phyloP scores from a whole-genome alignment of 1,140 invertebrate species.

The Lycorma delicatula region DNA sequence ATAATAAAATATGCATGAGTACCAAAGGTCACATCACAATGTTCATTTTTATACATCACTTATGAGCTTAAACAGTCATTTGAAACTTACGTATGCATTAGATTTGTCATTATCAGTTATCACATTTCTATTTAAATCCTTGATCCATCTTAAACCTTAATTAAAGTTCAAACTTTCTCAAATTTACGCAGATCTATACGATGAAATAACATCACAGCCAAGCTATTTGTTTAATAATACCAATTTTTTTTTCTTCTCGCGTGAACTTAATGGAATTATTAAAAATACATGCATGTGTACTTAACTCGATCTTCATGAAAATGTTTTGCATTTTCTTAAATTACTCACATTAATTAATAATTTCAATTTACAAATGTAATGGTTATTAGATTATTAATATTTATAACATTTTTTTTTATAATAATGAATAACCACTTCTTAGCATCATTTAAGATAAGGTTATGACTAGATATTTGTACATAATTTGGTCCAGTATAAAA shows the following conservation, averaged over 20 bases:
- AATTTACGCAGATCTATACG: too few relatives aligned
- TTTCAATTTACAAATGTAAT: background rate
- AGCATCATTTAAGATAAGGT: background rate
- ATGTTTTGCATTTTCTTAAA: background rate
- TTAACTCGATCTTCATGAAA: background rate
- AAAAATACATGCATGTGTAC: background rate
- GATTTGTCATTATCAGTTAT: too few relatives aligned
- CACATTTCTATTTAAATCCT: too few relatives aligned
- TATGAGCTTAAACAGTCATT: too few relatives aligned
- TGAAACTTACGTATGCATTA: too few relatives aligned
- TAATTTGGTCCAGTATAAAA: constrained; percentile 6
- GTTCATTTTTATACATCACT: too few relatives aligned
- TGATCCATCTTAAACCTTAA: too few relatives aligned
- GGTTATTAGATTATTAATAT: background rate
- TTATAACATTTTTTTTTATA: background rate
- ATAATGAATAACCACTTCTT: background rate
- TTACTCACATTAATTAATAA: background rate
- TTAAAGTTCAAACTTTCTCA: too few relatives aligned
- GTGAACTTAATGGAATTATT: background rate
- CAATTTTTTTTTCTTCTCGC: background rate
- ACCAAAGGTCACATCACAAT: too few relatives aligned
- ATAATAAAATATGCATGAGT: too few relatives aligned
- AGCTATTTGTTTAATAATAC: background rate
- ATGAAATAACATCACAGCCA: background rate
- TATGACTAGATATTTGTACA: constrained; percentile 7